Evolutionary conservation across 1,140 invertebrate species (phyloP).

Genomic region (Glossosoma conforme): DNA sequence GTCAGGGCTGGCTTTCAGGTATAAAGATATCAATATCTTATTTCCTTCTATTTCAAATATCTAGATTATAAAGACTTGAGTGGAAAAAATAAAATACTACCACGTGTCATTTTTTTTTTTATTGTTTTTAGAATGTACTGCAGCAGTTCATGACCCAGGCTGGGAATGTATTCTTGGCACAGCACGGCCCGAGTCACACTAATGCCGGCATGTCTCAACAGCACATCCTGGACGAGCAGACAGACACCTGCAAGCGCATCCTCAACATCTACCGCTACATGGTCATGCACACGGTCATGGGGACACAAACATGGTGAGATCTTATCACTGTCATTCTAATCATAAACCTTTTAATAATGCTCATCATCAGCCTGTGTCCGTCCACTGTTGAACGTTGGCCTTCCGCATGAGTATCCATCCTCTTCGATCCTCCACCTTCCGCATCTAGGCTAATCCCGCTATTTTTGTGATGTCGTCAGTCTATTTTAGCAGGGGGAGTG

Average conservation of each 20-base stretch:
- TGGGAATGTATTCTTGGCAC: conserved; percentile 87
- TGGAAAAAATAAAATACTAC: neutral
- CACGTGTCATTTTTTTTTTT: conserved; percentile 28
- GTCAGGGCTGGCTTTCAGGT: conserved; percentile 73
- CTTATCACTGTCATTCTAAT: no score
- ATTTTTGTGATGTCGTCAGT: no score
- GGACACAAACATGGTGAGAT: conserved; percentile 81
- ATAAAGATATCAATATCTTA: conserved; percentile 2
- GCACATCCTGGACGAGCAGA: conserved; percentile 79
- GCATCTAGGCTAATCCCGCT: no score
- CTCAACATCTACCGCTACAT: conserved; percentile 95
- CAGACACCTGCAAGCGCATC: conserved; percentile 93
- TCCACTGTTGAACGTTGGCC: no score
- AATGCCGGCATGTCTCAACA: conserved; percentile 76
- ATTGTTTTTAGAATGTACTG: conserved; percentile 68
- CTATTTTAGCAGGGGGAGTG: no score
- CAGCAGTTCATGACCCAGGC: conserved; percentile 95
- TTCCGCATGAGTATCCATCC: no score
- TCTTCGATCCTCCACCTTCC: no score
- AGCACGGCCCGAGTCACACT: conserved; percentile 75
- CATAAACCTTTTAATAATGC: no score
- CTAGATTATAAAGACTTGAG: neutral
- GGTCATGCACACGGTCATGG: conserved; percentile 94
- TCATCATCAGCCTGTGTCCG: no score
- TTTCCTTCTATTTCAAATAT: neutral